phyloP scores from a whole-genome alignment of 2,797 vertebrate species.

The Sebastes taczanowskii region DNA sequence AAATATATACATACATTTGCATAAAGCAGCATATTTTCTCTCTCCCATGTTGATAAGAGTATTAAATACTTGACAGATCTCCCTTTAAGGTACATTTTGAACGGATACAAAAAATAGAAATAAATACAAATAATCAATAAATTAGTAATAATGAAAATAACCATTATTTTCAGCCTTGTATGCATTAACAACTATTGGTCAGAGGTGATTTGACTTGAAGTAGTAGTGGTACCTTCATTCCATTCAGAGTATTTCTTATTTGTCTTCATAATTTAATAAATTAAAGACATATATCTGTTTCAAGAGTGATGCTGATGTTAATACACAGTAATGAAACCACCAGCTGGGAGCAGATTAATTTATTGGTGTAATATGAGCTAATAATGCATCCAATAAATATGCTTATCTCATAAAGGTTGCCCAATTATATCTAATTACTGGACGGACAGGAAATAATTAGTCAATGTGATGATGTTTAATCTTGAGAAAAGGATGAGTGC shows the following conservation, averaged over 20 bases:
- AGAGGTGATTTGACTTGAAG: background rate
- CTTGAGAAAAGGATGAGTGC: constrained; percentile 50
- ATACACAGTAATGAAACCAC: constrained; percentile 22
- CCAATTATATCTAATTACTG: constrained; percentile 63
- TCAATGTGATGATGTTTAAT: constrained; percentile 53
- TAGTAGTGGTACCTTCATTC: background rate
- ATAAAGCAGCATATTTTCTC: no score
- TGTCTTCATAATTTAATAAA: background rate
- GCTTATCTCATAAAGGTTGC: constrained; percentile 62
- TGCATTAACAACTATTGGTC: background rate
- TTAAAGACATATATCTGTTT: background rate
- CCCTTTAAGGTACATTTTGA: no score
- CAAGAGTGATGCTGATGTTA: background rate
- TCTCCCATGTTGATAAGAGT: no score
- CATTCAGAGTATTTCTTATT: background rate
- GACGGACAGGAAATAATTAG: constrained; percentile 66
- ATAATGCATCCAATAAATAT: constrained; percentile 64
- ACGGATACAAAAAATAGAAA: no score
- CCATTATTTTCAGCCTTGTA: background rate
- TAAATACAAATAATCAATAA: background rate
- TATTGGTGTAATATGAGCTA: constrained; percentile 38
- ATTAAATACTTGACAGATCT: no score
- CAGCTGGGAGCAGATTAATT: constrained; percentile 40
- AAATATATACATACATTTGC: no score
- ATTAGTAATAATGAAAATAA: background rate